phyloP scores from a whole-genome alignment of 2,797 vertebrate genomes.

The Lophura swinhoii region DNA sequence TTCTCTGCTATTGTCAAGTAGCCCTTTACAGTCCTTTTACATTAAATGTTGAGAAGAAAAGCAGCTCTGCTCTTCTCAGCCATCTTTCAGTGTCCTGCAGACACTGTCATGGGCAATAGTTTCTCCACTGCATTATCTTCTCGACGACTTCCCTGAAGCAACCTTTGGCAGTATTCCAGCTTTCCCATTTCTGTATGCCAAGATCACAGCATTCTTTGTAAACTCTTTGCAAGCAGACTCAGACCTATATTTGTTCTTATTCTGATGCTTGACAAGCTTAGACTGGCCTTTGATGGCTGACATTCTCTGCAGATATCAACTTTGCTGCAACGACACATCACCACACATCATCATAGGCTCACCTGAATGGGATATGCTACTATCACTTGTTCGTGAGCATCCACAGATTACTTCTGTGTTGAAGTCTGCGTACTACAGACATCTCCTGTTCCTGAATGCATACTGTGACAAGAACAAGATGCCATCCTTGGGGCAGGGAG shows the following conservation, averaged over 20 bases:
- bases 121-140: neutral
- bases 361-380: neutral
- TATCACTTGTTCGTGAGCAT: neutral
- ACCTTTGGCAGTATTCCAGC: neutral
- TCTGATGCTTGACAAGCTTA: neutral
- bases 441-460: neutral
- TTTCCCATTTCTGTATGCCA: neutral
- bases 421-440: neutral
- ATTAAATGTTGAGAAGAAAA: neutral
- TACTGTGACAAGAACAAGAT: neutral
- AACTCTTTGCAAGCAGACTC: neutral
- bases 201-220: neutral
- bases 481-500: neutral
- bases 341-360: neutral
- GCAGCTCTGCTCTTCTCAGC: neutral
- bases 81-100: neutral
- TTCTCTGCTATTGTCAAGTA: neutral
- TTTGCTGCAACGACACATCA: neutral
- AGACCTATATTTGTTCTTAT: neutral
- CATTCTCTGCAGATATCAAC: neutral
- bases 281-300: neutral
- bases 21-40: neutral
- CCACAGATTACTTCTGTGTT: neutral
- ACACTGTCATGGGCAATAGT: neutral
- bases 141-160: neutral